A percentile compares a stretch with the other conserved stretches of the same genome.
Conservation (phyloP, 1,140 invertebrate genomes). For the Cydia fagiglandana region DNA sequence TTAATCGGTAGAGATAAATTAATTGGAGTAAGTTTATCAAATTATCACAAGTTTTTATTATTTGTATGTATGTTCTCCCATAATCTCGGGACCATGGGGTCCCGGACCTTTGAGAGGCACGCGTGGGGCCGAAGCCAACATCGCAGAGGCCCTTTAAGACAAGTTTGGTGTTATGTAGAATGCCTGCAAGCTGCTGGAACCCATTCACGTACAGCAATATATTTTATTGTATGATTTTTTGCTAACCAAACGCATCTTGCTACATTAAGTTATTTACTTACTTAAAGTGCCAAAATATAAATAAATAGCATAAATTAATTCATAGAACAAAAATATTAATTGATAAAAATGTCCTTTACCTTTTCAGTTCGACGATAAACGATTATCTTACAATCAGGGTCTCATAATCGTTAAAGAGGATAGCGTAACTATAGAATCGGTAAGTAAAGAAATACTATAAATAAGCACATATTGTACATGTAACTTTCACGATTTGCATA, state of each 20-base stretch:
- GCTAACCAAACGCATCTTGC: background rate
- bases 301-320: background rate
- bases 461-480: background rate
- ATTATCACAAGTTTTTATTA: background rate
- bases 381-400: constrained; percentile 66
- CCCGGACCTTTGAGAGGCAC: too few relatives aligned
- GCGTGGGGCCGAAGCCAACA: too few relatives aligned
- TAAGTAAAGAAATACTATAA: constrained; percentile 42
- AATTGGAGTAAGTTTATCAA: constrained; percentile 52
- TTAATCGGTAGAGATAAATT: constrained; percentile 61
- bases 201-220: too few relatives aligned
- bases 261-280: background rate
- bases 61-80: background rate
- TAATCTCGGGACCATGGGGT: too few relatives aligned
- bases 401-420: constrained; percentile 50
- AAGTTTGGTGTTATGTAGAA: too few relatives aligned
- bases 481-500: too few relatives aligned
- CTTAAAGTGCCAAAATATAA: background rate
- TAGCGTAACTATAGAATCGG: constrained; percentile 55
- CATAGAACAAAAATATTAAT: background rate
- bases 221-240: background rate
- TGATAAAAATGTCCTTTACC: constrained; percentile 23
- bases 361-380: constrained; percentile 62
- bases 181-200: too few relatives aligned
- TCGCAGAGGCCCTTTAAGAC: too few relatives aligned